A percentile compares a stretch with the other conserved stretches of the same genome.
Conservation (phyloP, 2,113 vertebrate genomes). For the Hemiprocne comata region DNA sequence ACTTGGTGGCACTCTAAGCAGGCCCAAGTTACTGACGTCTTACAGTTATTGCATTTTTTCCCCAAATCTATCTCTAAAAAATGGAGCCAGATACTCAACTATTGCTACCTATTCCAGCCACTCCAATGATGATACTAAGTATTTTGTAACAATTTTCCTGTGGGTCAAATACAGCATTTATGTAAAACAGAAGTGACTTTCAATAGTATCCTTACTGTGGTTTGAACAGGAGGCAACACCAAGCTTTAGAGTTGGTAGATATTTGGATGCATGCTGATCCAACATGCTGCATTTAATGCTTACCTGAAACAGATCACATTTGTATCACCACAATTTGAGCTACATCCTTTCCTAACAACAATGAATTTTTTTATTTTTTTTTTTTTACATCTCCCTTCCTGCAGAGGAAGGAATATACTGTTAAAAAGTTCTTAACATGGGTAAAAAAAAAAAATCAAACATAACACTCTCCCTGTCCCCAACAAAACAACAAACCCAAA, state of each 20-base stretch:
- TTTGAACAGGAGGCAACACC: background rate
- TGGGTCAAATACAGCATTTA: background rate
- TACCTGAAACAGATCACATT: background rate
- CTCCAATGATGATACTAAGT: background rate
- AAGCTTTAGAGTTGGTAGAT: background rate
- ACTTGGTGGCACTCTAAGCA: constrained; percentile 68
- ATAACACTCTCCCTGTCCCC: background rate
- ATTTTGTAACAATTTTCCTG: background rate
- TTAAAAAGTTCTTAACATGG: background rate
- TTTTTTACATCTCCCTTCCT: background rate
- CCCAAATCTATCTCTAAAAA: background rate
- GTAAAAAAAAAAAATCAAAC: no score
- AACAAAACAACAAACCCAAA: background rate
- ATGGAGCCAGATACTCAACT: background rate
- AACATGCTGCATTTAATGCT: background rate
- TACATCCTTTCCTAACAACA: background rate
- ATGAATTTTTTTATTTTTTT: background rate
- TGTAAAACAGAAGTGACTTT: background rate
- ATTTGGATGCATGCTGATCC: background rate
- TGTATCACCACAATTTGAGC: background rate
- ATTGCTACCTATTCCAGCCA: background rate
- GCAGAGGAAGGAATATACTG: background rate
- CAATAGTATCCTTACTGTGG: background rate
- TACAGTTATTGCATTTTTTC: background rate
- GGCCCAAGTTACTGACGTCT: background rate